phyloP scores from a whole-genome alignment of 2,888 invertebrate species.

The Hyalella azteca region DNA sequence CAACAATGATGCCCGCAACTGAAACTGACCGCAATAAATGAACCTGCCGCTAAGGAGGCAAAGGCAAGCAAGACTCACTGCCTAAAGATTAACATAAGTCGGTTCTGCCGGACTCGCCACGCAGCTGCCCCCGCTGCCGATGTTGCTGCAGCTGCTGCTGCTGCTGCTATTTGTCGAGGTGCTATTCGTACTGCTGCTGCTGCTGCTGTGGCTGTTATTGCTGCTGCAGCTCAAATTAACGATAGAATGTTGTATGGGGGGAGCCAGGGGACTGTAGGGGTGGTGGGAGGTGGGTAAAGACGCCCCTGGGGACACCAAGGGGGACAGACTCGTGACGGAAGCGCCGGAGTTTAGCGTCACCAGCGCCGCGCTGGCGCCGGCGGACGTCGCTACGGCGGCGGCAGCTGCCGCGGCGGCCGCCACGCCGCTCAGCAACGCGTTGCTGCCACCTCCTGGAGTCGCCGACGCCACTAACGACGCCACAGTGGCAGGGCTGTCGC shows the following conservation, averaged over 20 bases:
- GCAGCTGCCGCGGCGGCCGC: conserved; percentile 35
- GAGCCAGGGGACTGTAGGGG: conserved; percentile 57
- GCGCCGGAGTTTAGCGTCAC: conserved; percentile 50
- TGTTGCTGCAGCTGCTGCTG: conserved; percentile 47
- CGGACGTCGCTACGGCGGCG: conserved; percentile 33
- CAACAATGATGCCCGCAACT: too few species aligned
- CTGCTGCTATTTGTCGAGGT: conserved; percentile 17
- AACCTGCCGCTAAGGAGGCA: too few species aligned
- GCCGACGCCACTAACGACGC: conserved; percentile 57
- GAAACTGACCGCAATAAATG: conserved; percentile 17
- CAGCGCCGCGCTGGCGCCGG: conserved; percentile 52
- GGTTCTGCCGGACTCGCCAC: conserved; percentile 58
- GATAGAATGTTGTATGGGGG: conserved; percentile 58
- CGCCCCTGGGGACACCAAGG: conserved; percentile 51
- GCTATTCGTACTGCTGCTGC: conserved; percentile 39
- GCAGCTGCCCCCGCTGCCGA: conserved; percentile 56
- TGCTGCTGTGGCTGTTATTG: conserved; percentile 53
- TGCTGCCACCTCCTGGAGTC: conserved; percentile 50
- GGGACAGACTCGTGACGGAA: conserved; percentile 50
- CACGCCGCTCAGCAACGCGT: neutral
- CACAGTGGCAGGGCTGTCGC: conserved; percentile 37
- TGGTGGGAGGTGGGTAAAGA: conserved; percentile 49
- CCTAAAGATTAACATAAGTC: conserved; percentile 59
- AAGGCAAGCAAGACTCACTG: conserved; percentile 50
- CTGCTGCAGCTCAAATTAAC: conserved; percentile 58